Conservation (phyloP, 92 coral and sea anemone species). For the Palythoa grandis region DNA sequence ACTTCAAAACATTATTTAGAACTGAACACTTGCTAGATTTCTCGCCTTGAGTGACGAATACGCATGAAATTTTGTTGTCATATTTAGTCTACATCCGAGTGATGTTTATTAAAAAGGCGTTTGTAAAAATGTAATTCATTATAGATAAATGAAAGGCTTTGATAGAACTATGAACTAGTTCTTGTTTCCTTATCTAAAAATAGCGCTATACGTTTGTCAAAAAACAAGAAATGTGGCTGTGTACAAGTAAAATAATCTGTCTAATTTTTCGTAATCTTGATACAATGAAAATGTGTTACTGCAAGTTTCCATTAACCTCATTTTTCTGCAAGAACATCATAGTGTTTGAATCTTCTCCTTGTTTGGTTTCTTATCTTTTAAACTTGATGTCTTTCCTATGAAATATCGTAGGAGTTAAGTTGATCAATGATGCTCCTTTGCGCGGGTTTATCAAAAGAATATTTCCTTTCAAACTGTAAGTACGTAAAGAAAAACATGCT, state of each 20-base stretch:
- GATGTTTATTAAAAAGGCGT: background rate
- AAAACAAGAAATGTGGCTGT: background rate
- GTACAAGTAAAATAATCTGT: no score
- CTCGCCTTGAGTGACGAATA: background rate
- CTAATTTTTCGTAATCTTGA: background rate
- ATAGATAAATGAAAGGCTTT: background rate
- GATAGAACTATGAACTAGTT: background rate
- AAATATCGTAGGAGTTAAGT: background rate
- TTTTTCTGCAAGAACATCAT: background rate
- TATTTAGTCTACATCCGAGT: background rate
- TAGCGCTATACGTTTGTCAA: background rate
- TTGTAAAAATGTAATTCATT: background rate
- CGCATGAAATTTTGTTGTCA: no score
- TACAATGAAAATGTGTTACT: constrained; percentile 1
- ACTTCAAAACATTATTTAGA: background rate
- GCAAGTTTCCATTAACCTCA: background rate
- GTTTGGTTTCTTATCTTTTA: background rate
- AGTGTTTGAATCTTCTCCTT: background rate
- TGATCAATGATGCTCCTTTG: background rate
- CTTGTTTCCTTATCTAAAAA: constrained; percentile 4
- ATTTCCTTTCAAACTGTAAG: background rate
- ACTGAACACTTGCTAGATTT: background rate
- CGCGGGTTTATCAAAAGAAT: background rate
- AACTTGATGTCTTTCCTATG: background rate
- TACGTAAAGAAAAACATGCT: background rate